Evolutionary conservation across 2,797 vertebrate species (phyloP).

Genomic region (Todus mexicanus): DNA sequence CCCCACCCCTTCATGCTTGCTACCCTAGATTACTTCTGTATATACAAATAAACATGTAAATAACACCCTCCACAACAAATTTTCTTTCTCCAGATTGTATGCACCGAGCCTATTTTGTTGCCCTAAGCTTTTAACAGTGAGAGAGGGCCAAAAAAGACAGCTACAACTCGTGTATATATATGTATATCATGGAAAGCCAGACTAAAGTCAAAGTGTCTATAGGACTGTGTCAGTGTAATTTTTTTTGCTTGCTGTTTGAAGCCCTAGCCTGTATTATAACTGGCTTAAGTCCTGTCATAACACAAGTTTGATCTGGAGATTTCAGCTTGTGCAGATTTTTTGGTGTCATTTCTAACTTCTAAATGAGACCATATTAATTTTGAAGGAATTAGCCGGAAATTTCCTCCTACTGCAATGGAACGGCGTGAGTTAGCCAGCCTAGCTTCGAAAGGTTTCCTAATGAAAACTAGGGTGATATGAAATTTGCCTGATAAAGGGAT

Average conservation of each 20-base stretch:
- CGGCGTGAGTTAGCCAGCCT: conserved; percentile 35
- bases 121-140: neutral
- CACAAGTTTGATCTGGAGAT: conserved; percentile 49
- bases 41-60: neutral
- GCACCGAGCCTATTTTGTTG: neutral
- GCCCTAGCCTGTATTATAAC: conserved; percentile 43
- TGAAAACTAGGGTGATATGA: conserved; percentile 45
- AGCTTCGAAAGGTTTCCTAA: conserved; percentile 56
- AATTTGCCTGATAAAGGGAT: conserved; percentile 58
- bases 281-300: conserved; percentile 58
- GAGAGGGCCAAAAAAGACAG: neutral
- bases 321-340: conserved; percentile 8
- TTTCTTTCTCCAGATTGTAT: neutral
- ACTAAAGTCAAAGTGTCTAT: neutral
- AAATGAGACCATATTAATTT: conserved; percentile 64
- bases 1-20: neutral
- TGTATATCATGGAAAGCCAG: neutral
- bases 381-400: conserved; percentile 65
- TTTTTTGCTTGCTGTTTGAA: conserved; percentile 25
- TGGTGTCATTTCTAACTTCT: conserved; percentile 46
- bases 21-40: neutral
- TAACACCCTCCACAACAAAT: neutral
- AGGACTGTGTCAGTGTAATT: neutral
- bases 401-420: conserved; percentile 39
- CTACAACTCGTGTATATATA: neutral